Base-by-base conservation (phyloP, 2,797 vertebrate genomes). In the Anas capensis region DNA sequence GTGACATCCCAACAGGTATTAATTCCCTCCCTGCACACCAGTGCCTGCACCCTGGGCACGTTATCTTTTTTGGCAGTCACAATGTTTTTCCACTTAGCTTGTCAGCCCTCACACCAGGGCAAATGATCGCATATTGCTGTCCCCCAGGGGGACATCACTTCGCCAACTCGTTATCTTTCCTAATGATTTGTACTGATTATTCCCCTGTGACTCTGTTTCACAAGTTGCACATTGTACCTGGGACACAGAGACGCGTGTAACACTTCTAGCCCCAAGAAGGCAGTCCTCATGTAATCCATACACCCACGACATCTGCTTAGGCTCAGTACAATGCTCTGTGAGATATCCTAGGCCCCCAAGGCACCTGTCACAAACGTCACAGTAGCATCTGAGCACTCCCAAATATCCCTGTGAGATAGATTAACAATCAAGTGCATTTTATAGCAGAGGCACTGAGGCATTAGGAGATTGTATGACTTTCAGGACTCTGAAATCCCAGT, bases 351-450 rank as follows among this genome's bases (percentile, higher is more conserved):
- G 72, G 88, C 92, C 77, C 71, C 77, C 1, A 2, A 68, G 14
- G 70, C 88, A 92, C 78, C 80, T 96, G 85, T 86, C 54, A 72
- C 40, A 82, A 90, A 71, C 9, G 10, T 91, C 90, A 69, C 62
- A 69, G 85, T 29, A 71, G 68, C 48, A 49, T 93, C 49, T 82
- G 58, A 75, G 73, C 51, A 48, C 54, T 72, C 48, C 24, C 75
- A 81, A 81, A 92, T 58, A 79, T 11, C 61, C 46, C 38, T 56
- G 23, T 75, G 56, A 88, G 42, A 83, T 0, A 84, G 83, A 69
- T 71, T 42, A 90, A 84, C 46, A 83, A 33, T 66, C 70, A 66
- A 44, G 20, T 65, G 31, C 11, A 11, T 64, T 94, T 90, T 72
- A 14, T 54, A 38, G 53, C 44, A 51, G 76, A 73, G 31, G 21